A percentile compares a stretch with the other conserved stretches of the same genome.
Conservation (phyloP, 1,140 invertebrate genomes). For the Caenorhabditis tropicalis region DNA sequence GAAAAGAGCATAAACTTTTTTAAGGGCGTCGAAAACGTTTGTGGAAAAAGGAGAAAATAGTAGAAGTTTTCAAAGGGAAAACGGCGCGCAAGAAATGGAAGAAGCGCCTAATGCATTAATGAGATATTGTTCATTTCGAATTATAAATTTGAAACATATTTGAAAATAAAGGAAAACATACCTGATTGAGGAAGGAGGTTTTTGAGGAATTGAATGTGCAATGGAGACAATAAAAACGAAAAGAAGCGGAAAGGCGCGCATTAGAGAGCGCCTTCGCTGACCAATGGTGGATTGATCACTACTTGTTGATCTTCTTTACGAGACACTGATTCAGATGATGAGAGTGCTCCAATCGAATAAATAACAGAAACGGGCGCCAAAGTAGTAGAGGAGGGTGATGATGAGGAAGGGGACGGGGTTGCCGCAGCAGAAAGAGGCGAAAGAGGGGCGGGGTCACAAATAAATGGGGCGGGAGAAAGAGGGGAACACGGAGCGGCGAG, state of each 20-base stretch:
- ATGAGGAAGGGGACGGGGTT: neutral
- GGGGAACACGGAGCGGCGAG: neutral
- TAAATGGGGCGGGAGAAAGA: slow-evolving; percentile 3
- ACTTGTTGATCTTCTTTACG: neutral
- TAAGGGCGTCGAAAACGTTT: no score
- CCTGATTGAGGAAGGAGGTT: neutral
- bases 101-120: no score
- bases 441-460: slow-evolving; percentile 19
- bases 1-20: no score
- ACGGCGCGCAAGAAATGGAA: no score
- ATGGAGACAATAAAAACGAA: neutral
- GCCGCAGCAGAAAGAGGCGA: neutral
- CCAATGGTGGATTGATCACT: slow-evolving; percentile 17
- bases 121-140: no score
- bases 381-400: neutral
- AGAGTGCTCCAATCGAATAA: slow-evolving; percentile 18
- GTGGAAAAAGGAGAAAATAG: no score
- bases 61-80: no score
- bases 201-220: neutral
- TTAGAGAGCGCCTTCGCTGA: slow-evolving; percentile 35
- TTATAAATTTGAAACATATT: no score
- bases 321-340: neutral
- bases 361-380: neutral
- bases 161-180: neutral
- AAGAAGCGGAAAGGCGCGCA: neutral